phyloP scores from a whole-genome alignment of 2,888 invertebrate species.

The Hydrotaea diabolus region DNA sequence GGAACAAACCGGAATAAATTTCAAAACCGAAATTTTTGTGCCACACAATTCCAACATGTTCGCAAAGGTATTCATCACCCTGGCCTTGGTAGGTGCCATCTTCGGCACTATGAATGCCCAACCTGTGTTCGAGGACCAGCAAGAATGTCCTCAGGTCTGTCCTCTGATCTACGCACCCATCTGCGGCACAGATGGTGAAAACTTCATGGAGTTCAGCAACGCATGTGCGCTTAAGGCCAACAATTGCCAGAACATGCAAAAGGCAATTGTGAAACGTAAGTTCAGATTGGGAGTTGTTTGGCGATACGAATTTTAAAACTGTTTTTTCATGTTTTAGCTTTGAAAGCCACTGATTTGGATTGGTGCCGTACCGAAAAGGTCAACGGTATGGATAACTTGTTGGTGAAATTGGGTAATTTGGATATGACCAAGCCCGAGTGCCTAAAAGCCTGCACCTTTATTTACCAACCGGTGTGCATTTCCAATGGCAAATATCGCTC shows the following conservation, averaged over 20 bases:
- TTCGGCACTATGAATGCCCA: background rate
- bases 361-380: constrained; percentile 75
- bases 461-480: constrained; percentile 74
- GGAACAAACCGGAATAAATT: background rate
- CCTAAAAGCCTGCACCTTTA: constrained; percentile 73
- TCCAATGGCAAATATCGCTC: constrained; percentile 75
- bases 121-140: background rate
- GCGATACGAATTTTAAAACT: background rate
- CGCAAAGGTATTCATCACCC: background rate
- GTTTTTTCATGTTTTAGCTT: constrained; percentile 69
- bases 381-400: constrained; percentile 60
- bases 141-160: constrained; percentile 73
- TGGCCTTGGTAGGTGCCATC: background rate
- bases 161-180: constrained; percentile 71
- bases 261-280: constrained; percentile 67
- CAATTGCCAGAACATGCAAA: constrained; percentile 70
- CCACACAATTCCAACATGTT: background rate
- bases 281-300: background rate
- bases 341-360: constrained; percentile 70
- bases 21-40: background rate
- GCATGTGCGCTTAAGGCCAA: constrained; percentile 70
- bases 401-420: constrained; percentile 66
- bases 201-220: constrained; percentile 72
- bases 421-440: constrained; percentile 68
- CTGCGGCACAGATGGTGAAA: constrained; percentile 74